Conservation (phyloP, 2,113 vertebrate species). For the Polypterus bichir region DNA sequence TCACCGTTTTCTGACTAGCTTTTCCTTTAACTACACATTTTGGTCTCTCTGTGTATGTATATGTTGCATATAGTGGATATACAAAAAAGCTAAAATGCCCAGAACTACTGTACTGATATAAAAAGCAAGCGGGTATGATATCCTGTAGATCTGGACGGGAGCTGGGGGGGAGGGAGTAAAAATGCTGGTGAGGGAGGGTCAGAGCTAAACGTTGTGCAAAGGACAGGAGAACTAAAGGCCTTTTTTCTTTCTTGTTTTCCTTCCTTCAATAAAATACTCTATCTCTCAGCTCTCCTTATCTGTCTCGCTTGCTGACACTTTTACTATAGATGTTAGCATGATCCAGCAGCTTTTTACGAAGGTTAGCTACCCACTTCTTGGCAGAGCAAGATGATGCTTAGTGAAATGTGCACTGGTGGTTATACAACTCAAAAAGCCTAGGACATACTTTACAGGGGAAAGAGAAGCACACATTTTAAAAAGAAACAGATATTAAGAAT, state of each 20-base stretch:
- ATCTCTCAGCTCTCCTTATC: constrained; percentile 30
- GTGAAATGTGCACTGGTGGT: constrained; percentile 54
- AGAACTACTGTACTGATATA: constrained; percentile 51
- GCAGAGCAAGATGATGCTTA: constrained; percentile 42
- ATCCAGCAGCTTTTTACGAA: constrained; percentile 54
- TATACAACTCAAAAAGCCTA: constrained; percentile 39
- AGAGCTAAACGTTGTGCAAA: constrained; percentile 87
- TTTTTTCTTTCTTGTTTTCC: constrained; percentile 26
- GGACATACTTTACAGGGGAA: too few species aligned
- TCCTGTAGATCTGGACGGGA: constrained; percentile 57
- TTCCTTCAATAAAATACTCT: constrained; percentile 33
- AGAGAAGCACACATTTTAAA: too few species aligned
- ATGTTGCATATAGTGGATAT: constrained; percentile 41
- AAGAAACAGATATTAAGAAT: too few species aligned
- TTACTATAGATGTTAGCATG: constrained; percentile 38
- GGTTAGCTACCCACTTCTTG: constrained; percentile 48
- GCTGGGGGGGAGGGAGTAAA: constrained; percentile 53
- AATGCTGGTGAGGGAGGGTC: constrained; percentile 80
- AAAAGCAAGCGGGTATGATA: constrained; percentile 77
- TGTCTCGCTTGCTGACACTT: constrained; percentile 12
- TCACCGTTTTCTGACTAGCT: too few species aligned
- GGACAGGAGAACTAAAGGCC: constrained; percentile 66
- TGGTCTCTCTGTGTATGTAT: constrained; percentile 40
- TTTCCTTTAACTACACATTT: too few species aligned
- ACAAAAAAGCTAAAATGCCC: constrained; percentile 68